Evolutionary conservation across 2,888 invertebrate genomes (phyloP).

Genomic region (Malthinus seriepunctatus): DNA sequence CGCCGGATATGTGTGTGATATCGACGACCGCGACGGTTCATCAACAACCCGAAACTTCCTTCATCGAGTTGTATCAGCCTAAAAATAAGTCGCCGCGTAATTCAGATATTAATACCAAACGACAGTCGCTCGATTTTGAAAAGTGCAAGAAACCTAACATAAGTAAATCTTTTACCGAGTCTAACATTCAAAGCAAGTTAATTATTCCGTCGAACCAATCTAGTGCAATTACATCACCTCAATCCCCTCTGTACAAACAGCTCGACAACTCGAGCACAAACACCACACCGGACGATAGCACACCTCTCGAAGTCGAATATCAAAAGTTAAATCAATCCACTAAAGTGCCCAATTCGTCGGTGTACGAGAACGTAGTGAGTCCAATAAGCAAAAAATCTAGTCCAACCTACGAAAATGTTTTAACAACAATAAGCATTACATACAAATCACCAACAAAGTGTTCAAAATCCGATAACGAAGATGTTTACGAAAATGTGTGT

Average conservation of each 20-base stretch:
- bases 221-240: conserved; percentile 45
- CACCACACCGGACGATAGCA: conserved; percentile 47
- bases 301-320: conserved; percentile 57
- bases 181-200: conserved; percentile 43
- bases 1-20: conserved; percentile 60
- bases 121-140: conserved; percentile 51
- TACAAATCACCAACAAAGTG: conserved; percentile 67
- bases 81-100: conserved; percentile 52
- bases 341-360: conserved; percentile 1
- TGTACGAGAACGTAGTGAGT: conserved; percentile 23
- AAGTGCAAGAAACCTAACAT: conserved; percentile 31
- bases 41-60: conserved; percentile 27
- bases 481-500: conserved; percentile 63
- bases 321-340: conserved; percentile 57
- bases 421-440: conserved; percentile 74
- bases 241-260: conserved; percentile 50
- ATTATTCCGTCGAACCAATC: conserved; percentile 36
- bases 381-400: conserved; percentile 45
- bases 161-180: conserved; percentile 49
- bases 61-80: conserved; percentile 47
- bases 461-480: conserved; percentile 41
- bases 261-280: conserved; percentile 48
- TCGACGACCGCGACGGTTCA: conserved; percentile 51
- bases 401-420: conserved; percentile 58
- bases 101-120: conserved; percentile 43